phyloP scores from a whole-genome alignment of 1,140 invertebrate species.

The Riptortus pedestris region DNA sequence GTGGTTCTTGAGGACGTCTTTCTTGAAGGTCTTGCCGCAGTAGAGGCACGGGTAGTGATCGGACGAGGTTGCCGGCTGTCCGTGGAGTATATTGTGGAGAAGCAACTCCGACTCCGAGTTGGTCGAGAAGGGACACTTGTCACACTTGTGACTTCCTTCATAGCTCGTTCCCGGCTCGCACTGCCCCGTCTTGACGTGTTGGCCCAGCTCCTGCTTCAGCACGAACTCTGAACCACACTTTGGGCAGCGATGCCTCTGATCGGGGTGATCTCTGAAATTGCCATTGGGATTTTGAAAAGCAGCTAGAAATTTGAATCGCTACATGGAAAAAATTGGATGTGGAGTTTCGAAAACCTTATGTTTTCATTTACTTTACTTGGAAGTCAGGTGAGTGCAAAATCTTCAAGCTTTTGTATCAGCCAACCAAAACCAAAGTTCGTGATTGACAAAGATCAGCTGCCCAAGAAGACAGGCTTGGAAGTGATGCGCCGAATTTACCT shows the following conservation, averaged over 20 bases:
- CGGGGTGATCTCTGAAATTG: not conserved
- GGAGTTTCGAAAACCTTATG: too few relatives aligned
- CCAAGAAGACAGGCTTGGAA: too few relatives aligned
- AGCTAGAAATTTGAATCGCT: too few relatives aligned
- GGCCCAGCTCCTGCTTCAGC: constrained; percentile 57
- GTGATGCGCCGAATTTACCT: too few relatives aligned
- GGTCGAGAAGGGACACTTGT: constrained; percentile 39
- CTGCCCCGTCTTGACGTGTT: constrained; percentile 42
- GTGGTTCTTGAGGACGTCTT: constrained; percentile 55
- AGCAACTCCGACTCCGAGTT: constrained; percentile 47
- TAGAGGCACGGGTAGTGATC: constrained; percentile 50
- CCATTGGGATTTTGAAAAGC: too few relatives aligned
- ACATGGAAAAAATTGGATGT: too few relatives aligned
- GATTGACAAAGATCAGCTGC: too few relatives aligned
- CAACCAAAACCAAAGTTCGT: too few relatives aligned
- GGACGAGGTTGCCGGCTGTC: constrained; percentile 34
- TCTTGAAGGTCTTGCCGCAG: constrained; percentile 58
- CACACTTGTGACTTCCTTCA: constrained; percentile 33
- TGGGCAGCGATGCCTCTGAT: constrained; percentile 19
- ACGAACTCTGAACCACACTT: constrained; percentile 53
- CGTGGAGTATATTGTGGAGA: constrained; percentile 53
- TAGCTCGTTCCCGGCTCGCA: not conserved
- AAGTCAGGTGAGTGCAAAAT: too few relatives aligned
- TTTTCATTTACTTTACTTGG: too few relatives aligned
- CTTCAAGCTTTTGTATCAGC: too few relatives aligned